Evolutionary conservation across 2,888 invertebrate species (phyloP).

Genomic region (Tricholauxania praeusta): DNA sequence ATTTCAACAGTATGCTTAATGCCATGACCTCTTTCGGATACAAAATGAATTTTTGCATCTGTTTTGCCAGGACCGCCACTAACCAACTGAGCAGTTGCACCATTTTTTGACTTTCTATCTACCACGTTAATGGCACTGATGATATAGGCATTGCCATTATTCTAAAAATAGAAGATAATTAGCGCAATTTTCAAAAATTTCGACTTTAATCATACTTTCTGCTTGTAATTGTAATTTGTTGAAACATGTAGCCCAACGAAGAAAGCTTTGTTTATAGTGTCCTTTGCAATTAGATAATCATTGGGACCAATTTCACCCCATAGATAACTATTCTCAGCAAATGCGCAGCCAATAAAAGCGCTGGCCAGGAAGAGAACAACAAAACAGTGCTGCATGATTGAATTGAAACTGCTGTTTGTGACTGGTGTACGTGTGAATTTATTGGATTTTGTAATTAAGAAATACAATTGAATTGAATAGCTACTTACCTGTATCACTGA

Average conservation of each 20-base stretch:
- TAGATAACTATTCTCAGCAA: slow-evolving; percentile 53
- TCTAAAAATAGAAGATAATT: neutral
- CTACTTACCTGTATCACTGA: too few species aligned
- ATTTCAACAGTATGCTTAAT: slow-evolving; percentile 66
- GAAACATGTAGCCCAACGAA: slow-evolving; percentile 51
- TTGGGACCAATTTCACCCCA: slow-evolving; percentile 56
- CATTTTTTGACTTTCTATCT: slow-evolving; percentile 50
- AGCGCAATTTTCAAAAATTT: too few species aligned
- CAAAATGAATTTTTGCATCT: slow-evolving; percentile 66
- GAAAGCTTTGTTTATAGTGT: slow-evolving; percentile 52
- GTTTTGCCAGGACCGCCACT: slow-evolving; percentile 68
- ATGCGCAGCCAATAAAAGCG: slow-evolving; percentile 42
- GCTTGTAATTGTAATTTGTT: slow-evolving; percentile 39
- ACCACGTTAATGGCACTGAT: slow-evolving; percentile 46
- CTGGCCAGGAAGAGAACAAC: slow-evolving; percentile 21
- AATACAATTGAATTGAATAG: too few species aligned
- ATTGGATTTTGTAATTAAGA: too few species aligned
- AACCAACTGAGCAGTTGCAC: slow-evolving; percentile 63
- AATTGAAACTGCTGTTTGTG: too few species aligned
- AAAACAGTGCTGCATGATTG: slow-evolving; percentile 23
- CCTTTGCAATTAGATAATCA: slow-evolving; percentile 56
- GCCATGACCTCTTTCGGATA: slow-evolving; percentile 65
- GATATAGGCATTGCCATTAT: slow-evolving; percentile 32
- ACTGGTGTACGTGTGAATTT: too few species aligned
- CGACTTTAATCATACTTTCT: slow-evolving; percentile 21